phyloP scores from a whole-genome alignment of 2,797 vertebrate species.

The Botia almorhae region DNA sequence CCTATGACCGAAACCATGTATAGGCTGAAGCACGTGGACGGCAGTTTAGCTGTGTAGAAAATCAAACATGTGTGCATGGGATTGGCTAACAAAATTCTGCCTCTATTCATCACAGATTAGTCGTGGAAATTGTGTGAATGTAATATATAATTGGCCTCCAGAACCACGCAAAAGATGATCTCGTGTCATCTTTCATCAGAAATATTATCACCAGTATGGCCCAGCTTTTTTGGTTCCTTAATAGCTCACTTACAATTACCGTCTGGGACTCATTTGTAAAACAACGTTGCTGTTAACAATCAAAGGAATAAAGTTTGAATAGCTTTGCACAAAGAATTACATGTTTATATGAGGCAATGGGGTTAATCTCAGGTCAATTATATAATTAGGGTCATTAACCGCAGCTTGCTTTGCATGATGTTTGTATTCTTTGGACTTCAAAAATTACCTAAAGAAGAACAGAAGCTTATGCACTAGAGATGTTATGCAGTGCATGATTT shows the following conservation, averaged over 20 bases:
- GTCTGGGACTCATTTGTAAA: neutral
- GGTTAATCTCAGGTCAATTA: neutral
- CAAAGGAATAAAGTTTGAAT: neutral
- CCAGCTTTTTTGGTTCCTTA: neutral
- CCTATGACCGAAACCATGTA: conserved; percentile 20
- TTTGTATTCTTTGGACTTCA: neutral
- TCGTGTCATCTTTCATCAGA: conserved; percentile 2
- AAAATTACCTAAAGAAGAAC: neutral
- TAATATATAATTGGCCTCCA: neutral
- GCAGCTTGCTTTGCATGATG: neutral
- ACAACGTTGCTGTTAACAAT: neutral
- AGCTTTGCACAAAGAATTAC: conserved; percentile 4
- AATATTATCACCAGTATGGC: neutral
- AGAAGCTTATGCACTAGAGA: neutral
- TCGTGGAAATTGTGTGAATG: neutral
- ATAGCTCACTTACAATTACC: neutral
- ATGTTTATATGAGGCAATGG: neutral
- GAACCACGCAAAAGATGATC: neutral
- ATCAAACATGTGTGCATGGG: neutral
- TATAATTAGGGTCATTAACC: conserved; percentile 1
- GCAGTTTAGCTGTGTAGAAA: neutral
- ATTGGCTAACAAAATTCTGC: conserved; percentile 10
- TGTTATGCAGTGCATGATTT: neutral
- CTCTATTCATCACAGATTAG: conserved; percentile 10
- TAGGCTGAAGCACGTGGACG: neutral